Conservation (phyloP, 1,140 invertebrate genomes). For the Meloidogyne hapla region DNA sequence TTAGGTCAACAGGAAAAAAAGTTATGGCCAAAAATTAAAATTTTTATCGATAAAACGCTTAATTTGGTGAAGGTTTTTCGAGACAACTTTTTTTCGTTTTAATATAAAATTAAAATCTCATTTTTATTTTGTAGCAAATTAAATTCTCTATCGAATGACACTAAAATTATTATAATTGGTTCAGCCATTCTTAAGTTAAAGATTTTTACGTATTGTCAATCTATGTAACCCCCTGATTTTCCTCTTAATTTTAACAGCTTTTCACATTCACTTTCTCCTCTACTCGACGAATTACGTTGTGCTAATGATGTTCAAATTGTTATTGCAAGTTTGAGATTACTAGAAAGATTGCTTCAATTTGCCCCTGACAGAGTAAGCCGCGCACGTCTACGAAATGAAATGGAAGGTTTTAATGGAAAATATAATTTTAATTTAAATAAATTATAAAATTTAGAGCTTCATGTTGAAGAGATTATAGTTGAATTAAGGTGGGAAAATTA, state of each 20-base stretch:
- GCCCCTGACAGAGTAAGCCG: conserved; percentile 32
- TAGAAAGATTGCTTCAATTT: conserved; percentile 31
- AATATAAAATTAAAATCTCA: neutral
- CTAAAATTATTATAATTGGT: neutral
- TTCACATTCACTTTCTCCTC: conserved; percentile 21
- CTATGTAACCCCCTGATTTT: neutral
- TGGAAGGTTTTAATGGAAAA: conserved; percentile 30
- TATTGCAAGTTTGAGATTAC: conserved; percentile 3
- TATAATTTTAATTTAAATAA: neutral
- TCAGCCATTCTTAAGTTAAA: neutral
- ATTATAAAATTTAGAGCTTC: neutral
- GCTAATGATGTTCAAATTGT: conserved; percentile 19
- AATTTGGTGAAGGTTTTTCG: neutral
- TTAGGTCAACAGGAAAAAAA: neutral
- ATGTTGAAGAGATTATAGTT: neutral
- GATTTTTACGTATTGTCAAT: neutral
- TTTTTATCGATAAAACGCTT: neutral
- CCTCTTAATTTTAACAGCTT: neutral
- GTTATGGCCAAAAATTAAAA: neutral
- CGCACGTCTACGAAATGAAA: conserved; percentile 21
- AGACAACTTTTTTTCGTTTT: neutral
- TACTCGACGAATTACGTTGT: conserved; percentile 35
- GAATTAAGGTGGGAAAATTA: neutral
- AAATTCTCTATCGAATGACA: neutral
- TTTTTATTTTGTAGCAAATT: neutral